A percentile compares a stretch with the other conserved stretches of the same genome.
Conservation (phyloP, 1,140 invertebrate species). For the Tetranychus urticae region DNA sequence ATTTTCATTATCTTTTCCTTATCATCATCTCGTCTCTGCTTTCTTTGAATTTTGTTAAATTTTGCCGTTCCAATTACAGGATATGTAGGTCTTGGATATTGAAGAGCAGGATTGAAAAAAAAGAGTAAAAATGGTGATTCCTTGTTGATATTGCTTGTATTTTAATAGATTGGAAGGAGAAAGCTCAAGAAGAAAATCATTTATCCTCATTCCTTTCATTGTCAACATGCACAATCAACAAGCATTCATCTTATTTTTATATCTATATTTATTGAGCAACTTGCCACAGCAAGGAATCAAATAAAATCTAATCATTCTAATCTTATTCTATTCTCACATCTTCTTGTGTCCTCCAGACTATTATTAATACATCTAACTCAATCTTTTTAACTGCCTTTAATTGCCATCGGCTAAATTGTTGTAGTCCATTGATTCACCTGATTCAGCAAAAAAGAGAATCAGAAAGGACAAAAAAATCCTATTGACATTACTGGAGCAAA, state of each 20-base stretch:
- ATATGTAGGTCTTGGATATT: no score
- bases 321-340: no score
- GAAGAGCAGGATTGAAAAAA: no score
- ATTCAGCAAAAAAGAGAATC: no score
- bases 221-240: no score
- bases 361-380: background rate
- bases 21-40: background rate
- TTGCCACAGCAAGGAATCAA: background rate
- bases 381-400: no score
- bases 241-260: background rate
- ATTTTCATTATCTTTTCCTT: background rate
- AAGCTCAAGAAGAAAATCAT: background rate
- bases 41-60: background rate
- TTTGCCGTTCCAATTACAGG: background rate
- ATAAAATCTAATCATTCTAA: background rate
- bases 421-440: no score
- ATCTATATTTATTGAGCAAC: background rate
- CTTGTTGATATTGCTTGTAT: no score
- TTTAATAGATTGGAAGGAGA: background rate
- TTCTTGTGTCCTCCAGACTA: background rate
- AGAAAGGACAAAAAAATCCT: no score
- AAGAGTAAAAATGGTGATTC: no score
- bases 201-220: background rate
- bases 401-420: no score
- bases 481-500: no score